Evolutionary conservation across 2,888 invertebrate genomes (phyloP).

Genomic region (Nycteola revayana): DNA sequence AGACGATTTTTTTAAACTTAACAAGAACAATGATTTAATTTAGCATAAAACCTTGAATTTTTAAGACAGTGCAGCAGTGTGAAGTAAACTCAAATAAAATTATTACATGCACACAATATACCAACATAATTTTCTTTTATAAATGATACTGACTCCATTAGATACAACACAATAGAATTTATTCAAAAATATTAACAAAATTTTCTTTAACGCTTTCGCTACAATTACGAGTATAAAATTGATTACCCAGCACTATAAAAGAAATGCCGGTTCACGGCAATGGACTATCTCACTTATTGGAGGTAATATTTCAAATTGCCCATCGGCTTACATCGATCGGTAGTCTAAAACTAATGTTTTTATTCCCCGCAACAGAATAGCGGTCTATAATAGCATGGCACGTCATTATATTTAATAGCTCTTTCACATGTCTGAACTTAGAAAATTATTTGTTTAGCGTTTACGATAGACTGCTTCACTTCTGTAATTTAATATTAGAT

Average conservation of each 20-base stretch:
- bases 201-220: conserved; percentile 55
- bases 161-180: conserved; percentile 10
- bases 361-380: conserved; percentile 38
- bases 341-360: conserved; percentile 42
- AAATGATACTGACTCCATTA: conserved; percentile 19
- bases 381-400: conserved; percentile 37
- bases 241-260: conserved; percentile 50
- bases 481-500: too few relatives aligned
- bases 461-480: conserved; percentile 5
- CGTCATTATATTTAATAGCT: conserved; percentile 36
- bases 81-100: too few relatives aligned
- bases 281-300: conserved; percentile 43
- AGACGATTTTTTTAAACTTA: background rate
- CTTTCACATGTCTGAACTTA: conserved; percentile 17
- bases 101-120: too few relatives aligned
- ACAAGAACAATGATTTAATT: background rate
- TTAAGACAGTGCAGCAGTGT: too few relatives aligned
- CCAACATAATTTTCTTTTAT: too few relatives aligned
- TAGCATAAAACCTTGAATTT: background rate
- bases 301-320: conserved; percentile 48
- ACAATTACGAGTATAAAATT: conserved; percentile 52
- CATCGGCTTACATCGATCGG: conserved; percentile 37
- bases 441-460: conserved; percentile 19
- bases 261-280: conserved; percentile 45
- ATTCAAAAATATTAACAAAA: conserved; percentile 37